Evolutionary conservation across 2,113 vertebrate genomes (phyloP), one percentile per base, ranked within the genome.

Genomic region (Thalassoma bifasciatum): DNA sequence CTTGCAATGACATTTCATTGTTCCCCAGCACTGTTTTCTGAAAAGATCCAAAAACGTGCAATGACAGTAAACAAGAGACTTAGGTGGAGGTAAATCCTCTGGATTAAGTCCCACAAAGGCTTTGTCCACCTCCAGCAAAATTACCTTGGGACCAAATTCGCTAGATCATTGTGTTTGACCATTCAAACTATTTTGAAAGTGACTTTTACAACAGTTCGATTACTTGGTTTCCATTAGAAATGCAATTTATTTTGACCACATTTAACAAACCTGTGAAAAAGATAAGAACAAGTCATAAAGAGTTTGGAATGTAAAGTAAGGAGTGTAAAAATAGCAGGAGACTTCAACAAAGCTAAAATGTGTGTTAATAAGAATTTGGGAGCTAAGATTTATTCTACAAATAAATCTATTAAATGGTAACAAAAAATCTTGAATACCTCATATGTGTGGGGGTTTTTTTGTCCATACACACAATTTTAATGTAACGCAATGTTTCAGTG

Each of bases 121-220:
- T 17, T 38, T 56, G 21, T 54, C 4, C 5, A 26, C 8, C 42
- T 26, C 13, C 21, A 53, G 16, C 52, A 22, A 50, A 56, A 14
- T 61, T 23, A 5, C 36, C 17, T 58, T 42, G 59, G 11, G 40
- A 16, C 46, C 46, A 38, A 54, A 72, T 30, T 17, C 9, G 4
- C 34, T 9, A 42, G 12, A 65, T 49, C 14, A 52, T 63, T 66
- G 51, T 56, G 36, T 75, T 2, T 50, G 57, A 64, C 46, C 24
- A 30, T 52, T 34, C 11, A 58, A 60, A 66, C 8, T 23, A 22
- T 75, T 69, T 58, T 51, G 26, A 77, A 72, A 49, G 60, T 83
- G 74, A 81, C 47, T 68, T 79, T 72, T 52, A 66, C 34, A 71
- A 44, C 16, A 38, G 21, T 53, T 76, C 51, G 60, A 70, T 77